These are phyloP conservation scores for Corapipo altera DNA, from an alignment of 2,113 vertebrate species.

Conservation along the genomic window DNA sequence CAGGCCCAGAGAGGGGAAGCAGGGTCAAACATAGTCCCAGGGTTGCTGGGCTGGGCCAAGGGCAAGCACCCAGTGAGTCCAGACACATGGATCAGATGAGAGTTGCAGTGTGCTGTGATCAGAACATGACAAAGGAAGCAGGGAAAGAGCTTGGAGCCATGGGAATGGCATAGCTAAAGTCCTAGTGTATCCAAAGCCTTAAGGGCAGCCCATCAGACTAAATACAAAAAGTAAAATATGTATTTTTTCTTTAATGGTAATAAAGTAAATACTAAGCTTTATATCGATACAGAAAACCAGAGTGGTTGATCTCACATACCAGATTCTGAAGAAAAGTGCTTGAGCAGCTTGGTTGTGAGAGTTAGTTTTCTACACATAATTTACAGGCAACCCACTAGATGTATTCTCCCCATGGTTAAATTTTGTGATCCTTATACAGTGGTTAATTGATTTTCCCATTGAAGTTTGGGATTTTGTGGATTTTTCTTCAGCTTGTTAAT, in stretches of 20 bases:
- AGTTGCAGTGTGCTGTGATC: not conserved
- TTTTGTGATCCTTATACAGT: not conserved
- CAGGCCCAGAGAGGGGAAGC: too few relatives aligned
- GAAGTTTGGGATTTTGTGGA: not conserved
- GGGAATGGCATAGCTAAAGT: too few relatives aligned
- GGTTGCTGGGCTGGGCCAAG: not conserved
- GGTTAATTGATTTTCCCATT: not conserved
- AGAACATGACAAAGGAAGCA: rapidly evolving
- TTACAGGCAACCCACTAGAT: not conserved
- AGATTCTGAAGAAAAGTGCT: not conserved
- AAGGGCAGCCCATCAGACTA: not conserved
- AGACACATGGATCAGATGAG: not conserved
- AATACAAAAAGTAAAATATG: not conserved
- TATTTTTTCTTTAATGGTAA: not conserved
- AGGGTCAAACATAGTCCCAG: not conserved
- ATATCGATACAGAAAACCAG: not conserved
- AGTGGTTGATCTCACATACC: not conserved
- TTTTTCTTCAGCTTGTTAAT: not conserved
- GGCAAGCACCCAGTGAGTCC: not conserved
- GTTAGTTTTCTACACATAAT: not conserved
- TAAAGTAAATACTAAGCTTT: not conserved
- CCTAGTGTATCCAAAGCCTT: not conserved
- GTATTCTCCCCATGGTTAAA: not conserved
- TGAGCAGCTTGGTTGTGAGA: not conserved
- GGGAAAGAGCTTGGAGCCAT: not conserved